Evolutionary conservation across 2,888 invertebrate genomes (phyloP), one percentile per base, ranked within the genome.

Genomic region (Eilema depressum): DNA sequence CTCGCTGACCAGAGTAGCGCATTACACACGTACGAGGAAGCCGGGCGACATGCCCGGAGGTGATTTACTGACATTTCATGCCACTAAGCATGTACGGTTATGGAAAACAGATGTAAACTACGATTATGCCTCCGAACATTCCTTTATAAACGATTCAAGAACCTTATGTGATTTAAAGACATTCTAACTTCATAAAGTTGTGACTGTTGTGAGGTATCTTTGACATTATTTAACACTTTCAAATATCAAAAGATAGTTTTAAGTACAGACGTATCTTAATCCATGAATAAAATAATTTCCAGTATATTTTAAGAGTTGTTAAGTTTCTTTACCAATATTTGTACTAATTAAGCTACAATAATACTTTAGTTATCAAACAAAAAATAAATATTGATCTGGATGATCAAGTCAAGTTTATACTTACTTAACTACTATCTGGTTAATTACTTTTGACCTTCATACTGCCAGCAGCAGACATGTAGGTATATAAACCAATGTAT

Each of bases 11-110:
- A 89, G 88, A 92, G 92, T 88, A 85, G 89, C 87, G 88, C 93
- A 90, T 93, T 93, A 92, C 93, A 92, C 94, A 94, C 94, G 94
- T 94, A 88, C 94, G 87, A 93, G 93, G 93, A 94, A 94, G 89
- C 91, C 75, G 84, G 82, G 92, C 93, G 94, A 93, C 94, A 93
- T 85, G 92, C 88, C 86, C 87, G 83, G 84, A 87, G 87, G 85
- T 92, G 92, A 94, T 94, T 94, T 94, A 94, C 91, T 87, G 85
- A 85, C 86, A 86, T 89, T 89, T 88, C 87, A 84, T 83, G 83
- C 82, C 74, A 77, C 82, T 82, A 80, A 80, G 76, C 81, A 76
- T 68, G 77, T 77, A 79, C 78, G 82, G 76, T 83, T 85, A 83
- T 81, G 82, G 83, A 83, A 83, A 82, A 80, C 85, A 82, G 80